These are phyloP conservation scores for Dolichopus griseipennis DNA, from an alignment of 2,888 invertebrate species.

Conservation along the genomic window DNA sequence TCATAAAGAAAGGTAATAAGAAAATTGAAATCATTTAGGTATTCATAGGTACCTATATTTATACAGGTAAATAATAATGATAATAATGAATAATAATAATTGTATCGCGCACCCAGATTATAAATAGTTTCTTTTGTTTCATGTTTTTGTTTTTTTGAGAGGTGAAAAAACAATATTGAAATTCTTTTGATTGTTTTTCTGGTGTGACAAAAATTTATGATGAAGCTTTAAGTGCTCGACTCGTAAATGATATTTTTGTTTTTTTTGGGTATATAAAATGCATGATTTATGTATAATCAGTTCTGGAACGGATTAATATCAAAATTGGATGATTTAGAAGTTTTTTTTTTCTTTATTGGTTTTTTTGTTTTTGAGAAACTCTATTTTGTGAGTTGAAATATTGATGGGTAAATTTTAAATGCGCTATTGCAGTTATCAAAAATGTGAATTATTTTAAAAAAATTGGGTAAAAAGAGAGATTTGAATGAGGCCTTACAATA, in stretches of 20 bases:
- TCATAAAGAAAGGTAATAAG: too few relatives aligned
- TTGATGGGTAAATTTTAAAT: too few relatives aligned
- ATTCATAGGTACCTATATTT: too few relatives aligned
- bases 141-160: background rate
- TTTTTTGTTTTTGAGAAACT: too few relatives aligned
- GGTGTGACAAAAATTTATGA: conserved; percentile 3
- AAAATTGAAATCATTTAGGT: background rate
- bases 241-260: background rate
- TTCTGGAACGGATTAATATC: background rate
- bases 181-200: background rate
- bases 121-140: background rate
- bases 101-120: background rate
- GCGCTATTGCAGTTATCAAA: too few relatives aligned
- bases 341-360: too few relatives aligned
- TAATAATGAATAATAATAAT: background rate
- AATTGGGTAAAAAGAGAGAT: too few relatives aligned
- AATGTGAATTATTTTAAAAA: too few relatives aligned
- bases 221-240: background rate
- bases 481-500: too few relatives aligned
- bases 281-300: background rate
- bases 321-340: background rate
- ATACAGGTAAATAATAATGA: background rate
- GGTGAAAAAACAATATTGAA: background rate
- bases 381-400: too few relatives aligned
- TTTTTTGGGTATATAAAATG: too few relatives aligned